Evolutionary conservation across 2,888 invertebrate genomes (phyloP), one percentile per base, ranked within the genome.

Genomic region (Athalia rosae): DNA sequence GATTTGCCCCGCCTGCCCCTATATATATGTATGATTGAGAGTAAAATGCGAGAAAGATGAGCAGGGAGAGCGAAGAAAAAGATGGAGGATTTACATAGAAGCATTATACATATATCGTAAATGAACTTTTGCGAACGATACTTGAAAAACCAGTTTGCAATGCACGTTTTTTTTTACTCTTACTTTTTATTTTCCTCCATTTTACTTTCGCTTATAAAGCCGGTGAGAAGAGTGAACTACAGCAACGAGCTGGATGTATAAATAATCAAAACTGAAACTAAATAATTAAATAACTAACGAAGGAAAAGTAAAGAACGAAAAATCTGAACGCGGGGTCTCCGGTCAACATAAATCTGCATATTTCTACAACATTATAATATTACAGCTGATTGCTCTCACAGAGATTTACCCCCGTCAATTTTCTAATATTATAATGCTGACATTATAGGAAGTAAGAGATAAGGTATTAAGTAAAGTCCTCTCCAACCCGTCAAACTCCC

Each of bases 81-180:
- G 13, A 61, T 59, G 13, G 15, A 59, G 4, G 59, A 13, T n/a
- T 6, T n/a, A 11, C n/a, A 53, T n/a, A 53, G 9, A 9, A 53
- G 53, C 8, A 53, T 53, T n/a, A n/a, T n/a, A n/a, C n/a, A n/a
- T n/a, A n/a, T n/a, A n/a, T n/a, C n/a, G n/a, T n/a, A n/a, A n/a
- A 59, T 59, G 13, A 7, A 59, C 13, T 7, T 59, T n/a, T 13
- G 41, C 43, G 61, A 63, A 43, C 8, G 8, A 86, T 85, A 86
- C 85, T 83, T 83, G 87, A 86, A 87, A 87, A 88, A 89, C 88
- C 88, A 88, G 87, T 88, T 88, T 87, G 81, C 82, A 78, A 78
- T 79, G 69, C 81, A 81, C 80, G 81, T 82, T 83, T 85, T 83
- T 81, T 81, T 80, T n/a, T 3, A n/a, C 4, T 53, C n/a, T 53